Base-by-base conservation (phyloP, 1,140 invertebrate genomes). In the Cherax destructor region DNA sequence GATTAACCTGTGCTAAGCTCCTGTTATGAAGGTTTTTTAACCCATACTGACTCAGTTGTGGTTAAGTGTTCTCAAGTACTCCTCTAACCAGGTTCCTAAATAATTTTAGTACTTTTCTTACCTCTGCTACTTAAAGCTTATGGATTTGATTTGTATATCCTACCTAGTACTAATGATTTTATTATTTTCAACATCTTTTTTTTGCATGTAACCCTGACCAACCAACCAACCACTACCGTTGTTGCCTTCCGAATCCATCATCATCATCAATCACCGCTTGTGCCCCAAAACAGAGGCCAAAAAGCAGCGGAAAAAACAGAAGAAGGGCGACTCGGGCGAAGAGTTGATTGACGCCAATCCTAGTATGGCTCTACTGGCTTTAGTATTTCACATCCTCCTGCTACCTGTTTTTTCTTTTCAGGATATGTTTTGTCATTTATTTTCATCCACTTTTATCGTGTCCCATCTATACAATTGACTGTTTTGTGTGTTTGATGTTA, bases 221-320 rank as follows among this genome's bases (percentile, higher is more conserved):
- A 92, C 91, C 91, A 92, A 92, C 85, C 85, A 92, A 88, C 86
- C 86, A 88, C 91, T 92, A 92, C 86, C 83, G 74, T 83, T 88
- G 86, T 88, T 85, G 86, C 86, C 86, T 77, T 83, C 83, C 74
- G 72, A 83, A 78, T 77, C 91, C 84, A 92, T 78, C 85, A 87
- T 65, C 86, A 83, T 87, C 91, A 92, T 83, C 86, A 65, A 79
- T 86, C 88, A 59, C 91, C 86, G 86, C 88, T 94, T 94, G 94
- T 94, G 93, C 83, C 91, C 92, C 94, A 92, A 94, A 93, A 94
- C 96, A 98, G 97, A 98, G 96, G 97, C 97, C 96, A 98, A 97
- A 97, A 98, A 97, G 96, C 96, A 97, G 95, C 96, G 97, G 96
- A 97, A 97, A 96, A 97, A 97, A 96, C 97, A 97, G 96, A 97